These are phyloP conservation scores for Drosophila kuntzei DNA, from an alignment of 2,888 invertebrate species.

Conservation along the genomic window DNA sequence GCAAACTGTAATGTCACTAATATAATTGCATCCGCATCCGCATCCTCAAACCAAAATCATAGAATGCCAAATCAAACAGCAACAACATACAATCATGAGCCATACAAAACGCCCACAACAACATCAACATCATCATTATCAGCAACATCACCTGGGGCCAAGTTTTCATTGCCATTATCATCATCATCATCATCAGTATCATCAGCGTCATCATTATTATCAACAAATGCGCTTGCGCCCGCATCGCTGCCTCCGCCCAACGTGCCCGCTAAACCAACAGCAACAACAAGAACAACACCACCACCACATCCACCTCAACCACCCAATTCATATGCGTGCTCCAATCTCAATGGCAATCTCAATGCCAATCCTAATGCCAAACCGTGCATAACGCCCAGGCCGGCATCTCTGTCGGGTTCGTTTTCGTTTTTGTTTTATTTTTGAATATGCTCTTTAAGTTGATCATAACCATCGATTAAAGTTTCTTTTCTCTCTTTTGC, in stretches of 20 bases:
- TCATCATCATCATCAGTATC: conserved; percentile 46
- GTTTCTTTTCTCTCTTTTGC: conserved; percentile 18
- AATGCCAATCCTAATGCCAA: conserved; percentile 69
- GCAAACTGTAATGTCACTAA: conserved; percentile 82
- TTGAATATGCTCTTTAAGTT: conserved; percentile 15
- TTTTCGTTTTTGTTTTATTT: conserved; percentile 59
- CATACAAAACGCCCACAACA: conserved; percentile 52
- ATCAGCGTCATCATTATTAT: conserved; percentile 42
- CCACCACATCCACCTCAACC: conserved; percentile 19
- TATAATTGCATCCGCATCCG: conserved; percentile 59
- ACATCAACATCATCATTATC: conserved; percentile 31
- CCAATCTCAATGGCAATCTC: conserved; percentile 56
- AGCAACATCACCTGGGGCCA: conserved; percentile 44
- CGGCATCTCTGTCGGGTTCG: conserved; percentile 85
- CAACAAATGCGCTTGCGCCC: conserved; percentile 36
- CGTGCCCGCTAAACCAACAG: conserved; percentile 55
- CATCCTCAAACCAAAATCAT: conserved; percentile 62
- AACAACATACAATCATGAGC: conserved; percentile 65
- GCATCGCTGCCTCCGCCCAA: conserved; percentile 57
- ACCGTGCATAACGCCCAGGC: conserved; percentile 85
- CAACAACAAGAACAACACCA: conserved; percentile 20
- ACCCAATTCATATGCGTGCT: conserved; percentile 63
- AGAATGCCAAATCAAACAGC: conserved; percentile 53
- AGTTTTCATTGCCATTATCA: conserved; percentile 55
- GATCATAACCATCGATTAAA: conserved; percentile 13